phyloP scores from a whole-genome alignment of 2,113 vertebrate genomes.

The Camelus bactrianus region DNA sequence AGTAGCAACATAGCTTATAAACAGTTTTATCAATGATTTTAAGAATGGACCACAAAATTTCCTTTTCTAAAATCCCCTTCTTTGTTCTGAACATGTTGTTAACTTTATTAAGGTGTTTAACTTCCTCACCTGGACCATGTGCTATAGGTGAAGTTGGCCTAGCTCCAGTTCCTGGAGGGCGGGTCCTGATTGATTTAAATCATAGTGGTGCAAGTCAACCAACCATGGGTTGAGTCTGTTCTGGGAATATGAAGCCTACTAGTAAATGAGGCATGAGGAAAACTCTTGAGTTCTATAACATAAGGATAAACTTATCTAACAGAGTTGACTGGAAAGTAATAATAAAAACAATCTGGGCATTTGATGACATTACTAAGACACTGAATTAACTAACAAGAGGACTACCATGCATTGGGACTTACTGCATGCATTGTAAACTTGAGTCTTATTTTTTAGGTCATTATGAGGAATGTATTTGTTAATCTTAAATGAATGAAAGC shows the following conservation, averaged over 20 bases:
- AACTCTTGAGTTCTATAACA: not conserved
- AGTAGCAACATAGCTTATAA: not conserved
- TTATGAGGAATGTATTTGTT: not conserved
- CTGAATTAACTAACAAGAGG: not conserved
- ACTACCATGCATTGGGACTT: rapidly evolving
- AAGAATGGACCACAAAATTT: not conserved
- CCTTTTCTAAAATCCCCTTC: rapidly evolving
- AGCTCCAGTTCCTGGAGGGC: rapidly evolving
- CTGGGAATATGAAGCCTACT: not conserved
- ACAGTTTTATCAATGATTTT: not conserved
- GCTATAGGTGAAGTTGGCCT: not conserved
- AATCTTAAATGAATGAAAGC: not conserved
- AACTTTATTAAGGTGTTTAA: not conserved
- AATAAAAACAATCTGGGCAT: not conserved
- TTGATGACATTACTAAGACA: not conserved
- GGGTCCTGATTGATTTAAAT: too few species aligned
- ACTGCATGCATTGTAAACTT: too few species aligned
- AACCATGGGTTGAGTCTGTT: too few species aligned
- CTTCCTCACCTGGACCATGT: too few species aligned
- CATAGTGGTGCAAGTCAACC: rapidly evolving
- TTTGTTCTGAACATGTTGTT: not conserved
- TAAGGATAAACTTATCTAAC: not conserved
- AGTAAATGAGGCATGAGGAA: not conserved
- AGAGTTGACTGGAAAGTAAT: not conserved
- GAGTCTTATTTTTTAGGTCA: not conserved